Conservation (phyloP, 2,113 vertebrate species). For the Petrocephalus zakoni region DNA sequence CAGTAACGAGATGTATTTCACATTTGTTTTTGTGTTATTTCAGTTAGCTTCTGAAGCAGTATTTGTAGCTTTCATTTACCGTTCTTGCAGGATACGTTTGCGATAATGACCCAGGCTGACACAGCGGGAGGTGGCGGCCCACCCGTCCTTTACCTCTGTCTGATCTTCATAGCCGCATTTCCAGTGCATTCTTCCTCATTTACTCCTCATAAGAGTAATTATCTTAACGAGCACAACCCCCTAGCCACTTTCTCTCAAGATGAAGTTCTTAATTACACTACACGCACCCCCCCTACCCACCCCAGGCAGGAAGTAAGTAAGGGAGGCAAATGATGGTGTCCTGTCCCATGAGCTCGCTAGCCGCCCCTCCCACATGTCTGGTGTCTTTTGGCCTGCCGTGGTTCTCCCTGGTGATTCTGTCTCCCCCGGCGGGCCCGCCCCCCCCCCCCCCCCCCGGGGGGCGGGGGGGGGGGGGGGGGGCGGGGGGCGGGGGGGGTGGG, state of each 20-base stretch:
- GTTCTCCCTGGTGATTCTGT: neutral
- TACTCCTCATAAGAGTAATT: neutral
- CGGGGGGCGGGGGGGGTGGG: too few relatives aligned
- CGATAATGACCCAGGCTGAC: too few relatives aligned
- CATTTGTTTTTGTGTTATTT: too few relatives aligned
- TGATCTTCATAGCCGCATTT: neutral
- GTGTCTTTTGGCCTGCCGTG: neutral
- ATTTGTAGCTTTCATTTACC: too few relatives aligned
- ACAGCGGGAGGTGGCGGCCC: neutral
- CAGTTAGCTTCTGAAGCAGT: too few relatives aligned
- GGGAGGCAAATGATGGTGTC: neutral
- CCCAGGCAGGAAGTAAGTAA: neutral
- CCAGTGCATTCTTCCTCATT: neutral
- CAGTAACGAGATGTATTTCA: too few relatives aligned
- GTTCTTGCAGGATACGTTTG: too few relatives aligned
- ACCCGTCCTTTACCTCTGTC: neutral
- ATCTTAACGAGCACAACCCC: neutral
- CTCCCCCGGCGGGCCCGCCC: too few relatives aligned
- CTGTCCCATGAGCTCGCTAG: neutral
- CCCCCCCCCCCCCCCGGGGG: neutral
- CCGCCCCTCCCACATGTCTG: neutral
- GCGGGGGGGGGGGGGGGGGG: too few relatives aligned
- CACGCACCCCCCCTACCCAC: neutral
- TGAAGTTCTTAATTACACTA: neutral
- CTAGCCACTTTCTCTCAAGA: neutral